Base-by-base conservation (phyloP, 2,113 vertebrate species). In the Rhinogobius similis region DNA sequence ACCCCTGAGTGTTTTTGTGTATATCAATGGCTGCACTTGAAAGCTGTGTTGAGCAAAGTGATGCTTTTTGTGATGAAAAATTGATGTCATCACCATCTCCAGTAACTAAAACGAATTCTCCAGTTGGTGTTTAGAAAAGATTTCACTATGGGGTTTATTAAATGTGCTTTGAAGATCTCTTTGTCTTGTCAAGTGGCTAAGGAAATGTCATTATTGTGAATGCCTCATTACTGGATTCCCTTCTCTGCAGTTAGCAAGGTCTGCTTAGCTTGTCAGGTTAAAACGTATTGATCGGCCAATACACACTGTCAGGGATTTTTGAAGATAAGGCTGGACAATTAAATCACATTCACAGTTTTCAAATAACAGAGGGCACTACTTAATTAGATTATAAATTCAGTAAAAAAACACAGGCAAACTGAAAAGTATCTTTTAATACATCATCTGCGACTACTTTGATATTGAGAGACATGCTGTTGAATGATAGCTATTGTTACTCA, bases 11-110 rank as follows among this genome's bases (percentile, higher is more conserved):
- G 32, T 12, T 63, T 36, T 43, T 63, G 32, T 63, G 9, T 2
- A 16, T 63, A 43, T 63, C 36, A 43, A 43, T 27, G 38, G 67
- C 67, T 66, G 44, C 50, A 13, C 53, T 81, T 70, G 20, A 73
- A 78, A 81, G 70, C 14, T 24, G 43, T 70, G 63, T 38, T 74
- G 67, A 65, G 46, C 58, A 63, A 77, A 70, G 38, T 10, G 32
- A 41, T n/a, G n/a, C n/a, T n/a, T n/a, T n/a, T n/a, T n/a, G n/a
- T 68, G 32, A 83, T 87, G 46, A 85, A 89, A 87, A 82, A 85
- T 89, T 85, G 38, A 89, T 73, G 68, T 76, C 75, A 83, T 83
- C 74, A 67, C 58, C 71, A 53, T 76, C 81, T 72, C 63, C 68
- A 76, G 65, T 73, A 84, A 81, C 63, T 77, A 61, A 86, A 87